Percentiles rank a stretch among this genome's conserved stretches.
Conservation (phyloP, 37 sponge, comb jelly and placozoan genomes). For the Mnemiopsis leidyi region DNA sequence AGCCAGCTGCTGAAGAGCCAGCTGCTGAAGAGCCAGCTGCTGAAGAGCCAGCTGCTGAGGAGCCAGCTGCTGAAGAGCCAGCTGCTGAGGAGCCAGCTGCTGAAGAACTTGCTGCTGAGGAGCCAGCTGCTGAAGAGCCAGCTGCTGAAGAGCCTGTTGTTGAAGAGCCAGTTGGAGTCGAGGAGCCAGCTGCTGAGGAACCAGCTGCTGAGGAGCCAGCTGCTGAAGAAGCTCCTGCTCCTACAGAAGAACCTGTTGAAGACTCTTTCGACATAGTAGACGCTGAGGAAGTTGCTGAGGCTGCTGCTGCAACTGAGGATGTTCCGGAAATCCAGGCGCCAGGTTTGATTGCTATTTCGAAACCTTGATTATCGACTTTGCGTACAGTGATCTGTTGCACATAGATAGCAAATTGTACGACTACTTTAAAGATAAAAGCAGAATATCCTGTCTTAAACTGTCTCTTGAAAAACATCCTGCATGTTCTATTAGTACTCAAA, state of each 20-base stretch:
- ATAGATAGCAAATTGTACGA: too few species aligned
- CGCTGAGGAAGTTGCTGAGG: slow-evolving; percentile 30
- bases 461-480: too few species aligned
- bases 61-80: neutral
- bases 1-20: neutral
- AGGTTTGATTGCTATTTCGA: neutral
- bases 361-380: neutral
- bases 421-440: too few species aligned
- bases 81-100: neutral
- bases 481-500: too few species aligned
- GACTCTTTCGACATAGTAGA: slow-evolving; percentile 26
- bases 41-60: neutral
- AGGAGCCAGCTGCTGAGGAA: neutral
- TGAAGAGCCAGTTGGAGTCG: neutral
- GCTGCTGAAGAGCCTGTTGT: slow-evolving; percentile 26
- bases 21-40: neutral
- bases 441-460: too few species aligned
- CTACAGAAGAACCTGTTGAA: slow-evolving; percentile 25
- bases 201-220: neutral
- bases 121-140: neutral
- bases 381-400: too few species aligned
- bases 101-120: neutral
- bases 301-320: slow-evolving; percentile 57
- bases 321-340: neutral
- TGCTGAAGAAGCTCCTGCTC: neutral